phyloP scores from a whole-genome alignment of 2,888 invertebrate genomes.

The Eremobia ochroleuca region DNA sequence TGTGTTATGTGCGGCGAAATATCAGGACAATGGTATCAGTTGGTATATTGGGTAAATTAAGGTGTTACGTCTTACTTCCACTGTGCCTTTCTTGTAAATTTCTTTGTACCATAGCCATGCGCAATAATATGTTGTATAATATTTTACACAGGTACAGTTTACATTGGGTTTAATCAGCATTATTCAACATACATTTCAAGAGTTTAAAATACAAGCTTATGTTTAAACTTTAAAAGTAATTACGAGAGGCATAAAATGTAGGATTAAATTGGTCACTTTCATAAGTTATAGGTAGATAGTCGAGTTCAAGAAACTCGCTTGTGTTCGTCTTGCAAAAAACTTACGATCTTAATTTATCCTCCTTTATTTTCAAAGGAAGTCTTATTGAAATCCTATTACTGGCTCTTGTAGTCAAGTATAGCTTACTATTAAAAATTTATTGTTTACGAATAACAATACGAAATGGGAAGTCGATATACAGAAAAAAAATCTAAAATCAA shows the following conservation, averaged over 20 bases:
- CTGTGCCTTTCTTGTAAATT: not conserved
- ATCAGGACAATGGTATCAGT: not conserved
- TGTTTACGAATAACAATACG: conserved; percentile 30
- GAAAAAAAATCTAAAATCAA: conserved; percentile 22
- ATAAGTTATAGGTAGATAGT: too few species aligned
- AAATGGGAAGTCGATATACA: conserved; percentile 11
- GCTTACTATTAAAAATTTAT: conserved; percentile 20
- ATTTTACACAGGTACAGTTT: not conserved
- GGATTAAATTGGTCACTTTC: not conserved
- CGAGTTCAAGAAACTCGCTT: not conserved
- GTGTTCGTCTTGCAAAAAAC: conserved; percentile 4
- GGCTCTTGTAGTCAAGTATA: not conserved
- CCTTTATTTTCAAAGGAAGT: not conserved
- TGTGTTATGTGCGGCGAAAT: not conserved
- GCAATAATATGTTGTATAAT: not conserved
- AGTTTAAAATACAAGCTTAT: not conserved
- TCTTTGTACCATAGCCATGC: not conserved
- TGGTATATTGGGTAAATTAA: too few species aligned
- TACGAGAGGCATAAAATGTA: not conserved
- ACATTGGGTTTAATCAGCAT: not conserved
- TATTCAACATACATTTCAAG: not conserved
- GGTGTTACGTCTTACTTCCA: not conserved
- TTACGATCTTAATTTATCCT: not conserved
- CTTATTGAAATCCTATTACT: conserved; percentile 19
- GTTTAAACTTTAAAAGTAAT: not conserved